Base-by-base conservation (phyloP, 2,113 vertebrate genomes). In the Xiphophorus hellerii region DNA sequence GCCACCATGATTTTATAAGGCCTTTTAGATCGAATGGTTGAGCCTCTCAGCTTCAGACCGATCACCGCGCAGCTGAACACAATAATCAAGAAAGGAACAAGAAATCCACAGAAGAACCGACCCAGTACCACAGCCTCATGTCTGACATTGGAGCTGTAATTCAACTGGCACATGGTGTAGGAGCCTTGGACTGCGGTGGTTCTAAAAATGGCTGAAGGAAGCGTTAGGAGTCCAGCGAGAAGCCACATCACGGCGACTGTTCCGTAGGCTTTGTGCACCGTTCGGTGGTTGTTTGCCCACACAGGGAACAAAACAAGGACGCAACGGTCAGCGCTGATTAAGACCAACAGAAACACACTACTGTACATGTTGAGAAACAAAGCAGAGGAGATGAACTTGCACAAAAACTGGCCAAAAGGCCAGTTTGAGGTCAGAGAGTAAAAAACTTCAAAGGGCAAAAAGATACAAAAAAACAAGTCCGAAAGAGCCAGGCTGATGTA, bases 291-390 rank as follows among this genome's bases (percentile, higher is more conserved):
- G 69, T 97, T 96, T 1, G 96, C 94, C 96, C 97, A 98, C 62
- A 97, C 94, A 0, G 97, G 97, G 31, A 96, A 95, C 0, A 91
- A 86, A 73, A 96, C 91, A 0, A 95, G 93, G 1, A 96, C 0
- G 2, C 96, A 98, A 62, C 97, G 96, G 62, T 98, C 96, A 0
- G 94, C 65, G 82, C 96, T 97, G 92, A 98, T 97, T 48, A 93
- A 81, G 3, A 95, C 96, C 69, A 98, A 81, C 61, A 97, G 88
- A 25, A 98, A 94, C 42, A 98, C 95, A 0, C 96, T 97, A 86
- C 96, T 96, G 92, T 96, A 96, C 96, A 98, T 97, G 92, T 98
- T 98, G 80, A 96, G 93, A 74, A 93, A 93, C 72, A 98, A 93
- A 20, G 95, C 88, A 8, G 96, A 96, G 62, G 92, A 96, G 69